Base-by-base conservation (phyloP, 2,797 vertebrate genomes). In the Streptopelia turtur region DNA sequence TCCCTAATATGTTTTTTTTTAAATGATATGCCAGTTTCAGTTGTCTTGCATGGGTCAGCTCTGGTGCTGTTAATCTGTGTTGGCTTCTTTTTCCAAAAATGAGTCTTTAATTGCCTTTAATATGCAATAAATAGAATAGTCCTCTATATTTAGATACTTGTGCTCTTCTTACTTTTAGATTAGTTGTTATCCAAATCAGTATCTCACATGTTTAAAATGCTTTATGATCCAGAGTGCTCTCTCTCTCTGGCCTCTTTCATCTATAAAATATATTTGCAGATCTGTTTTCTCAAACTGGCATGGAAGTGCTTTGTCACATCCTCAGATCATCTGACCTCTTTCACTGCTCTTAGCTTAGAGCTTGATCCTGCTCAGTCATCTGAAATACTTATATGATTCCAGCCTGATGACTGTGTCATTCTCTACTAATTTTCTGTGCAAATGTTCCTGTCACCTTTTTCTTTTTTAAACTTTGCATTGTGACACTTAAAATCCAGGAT, bases 61-160 rank as follows among this genome's bases (percentile, higher is more conserved):
- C 39, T 16, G 43, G 6, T 4, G 2, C 17, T 72, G 30, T 41
- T 90, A 68, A 60, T 9, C 13, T 25, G 0, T n/a, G 8, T 17
- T 83, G 16, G 5, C 14, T 25, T n/a, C 13, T 83, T 82, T 35
- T 66, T 78, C 21, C 27, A 68, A 86, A 89, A 61, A 0, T 6
- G 24, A 37, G 7, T 37, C 28, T 85, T 65, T 87, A 81, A 27
- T 61, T 79, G 7, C 16, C 5, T 75, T 76, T 59, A 56, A 17
- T 50, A 65, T 63, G 5, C 27, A 80, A 55, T 17, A 28, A 77
- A 75, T 43, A 60, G 5, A 53, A 52, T 18, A 47, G 12, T 49
- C 3, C 20, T 64, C 21, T 75, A 9, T 69, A 23, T 82, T 71
- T 55, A 71, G 27, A 75, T 22, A 41, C 0, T 0, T 33, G 12